Evolutionary conservation across 2,888 invertebrate species (phyloP).

Genomic region (Lasius platythorax): DNA sequence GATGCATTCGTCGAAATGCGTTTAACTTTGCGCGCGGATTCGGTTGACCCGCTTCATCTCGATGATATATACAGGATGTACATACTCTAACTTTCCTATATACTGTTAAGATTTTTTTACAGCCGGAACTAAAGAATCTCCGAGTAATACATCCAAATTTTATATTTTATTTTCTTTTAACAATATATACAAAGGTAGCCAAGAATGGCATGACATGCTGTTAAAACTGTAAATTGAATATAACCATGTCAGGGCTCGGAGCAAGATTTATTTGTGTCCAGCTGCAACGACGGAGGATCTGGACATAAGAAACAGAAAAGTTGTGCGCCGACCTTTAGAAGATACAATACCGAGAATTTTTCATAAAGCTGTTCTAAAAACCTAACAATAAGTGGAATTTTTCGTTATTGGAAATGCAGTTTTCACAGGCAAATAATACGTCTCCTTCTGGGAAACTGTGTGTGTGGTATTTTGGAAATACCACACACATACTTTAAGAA

Average conservation of each 20-base stretch:
- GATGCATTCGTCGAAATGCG: not conserved
- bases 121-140: not conserved
- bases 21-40: not conserved
- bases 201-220: too few relatives aligned
- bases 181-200: not conserved
- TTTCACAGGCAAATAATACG: not conserved
- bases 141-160: constrained; percentile 4
- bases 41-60: not conserved
- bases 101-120: not conserved
- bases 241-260: constrained; percentile 23
- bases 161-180: not conserved
- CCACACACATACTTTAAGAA: not conserved
- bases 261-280: constrained; percentile 63
- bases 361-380: not conserved
- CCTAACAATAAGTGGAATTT: constrained; percentile 10
- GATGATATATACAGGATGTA: not conserved
- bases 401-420: not conserved
- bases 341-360: not conserved
- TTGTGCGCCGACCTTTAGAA: not conserved
- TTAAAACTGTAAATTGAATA: not conserved
- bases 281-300: constrained; percentile 18
- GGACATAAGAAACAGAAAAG: not conserved
- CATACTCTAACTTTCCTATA: not conserved
- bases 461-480: not conserved
- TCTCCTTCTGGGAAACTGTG: not conserved